Evolutionary conservation across 1,140 invertebrate genomes (phyloP), one percentile per base, ranked within the genome.

Genomic region (Stratiolaelaps scimitus): DNA sequence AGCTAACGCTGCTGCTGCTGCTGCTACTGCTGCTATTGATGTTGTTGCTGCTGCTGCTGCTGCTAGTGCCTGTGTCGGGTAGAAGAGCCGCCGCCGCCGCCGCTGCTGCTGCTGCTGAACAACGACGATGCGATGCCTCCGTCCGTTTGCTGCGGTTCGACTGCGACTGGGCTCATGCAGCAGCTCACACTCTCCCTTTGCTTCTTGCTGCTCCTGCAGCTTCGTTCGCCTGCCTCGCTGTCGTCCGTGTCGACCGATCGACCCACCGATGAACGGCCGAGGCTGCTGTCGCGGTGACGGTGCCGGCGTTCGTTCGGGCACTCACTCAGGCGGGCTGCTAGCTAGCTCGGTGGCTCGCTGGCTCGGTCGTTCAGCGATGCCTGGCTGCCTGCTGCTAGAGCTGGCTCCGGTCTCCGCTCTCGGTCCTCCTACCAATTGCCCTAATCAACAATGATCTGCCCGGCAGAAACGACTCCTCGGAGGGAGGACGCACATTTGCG

Each of bases 341-440:
- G n/a, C n/a, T n/a, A n/a, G 34, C 34, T 40, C n/a, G n/a, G n/a
- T n/a, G 34, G 34, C 34, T 40, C 5, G 34, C 34, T 40, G 34
- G 34, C 34, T 40, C 10, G 34, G 34, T 40, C 34, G 34, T 10
- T 40, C 34, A 40, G 34, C 34, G 34, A 40, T 40, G 34, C 34
- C 34, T 40, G 34, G 47, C 53, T 60, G 53, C 53, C 53, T 60
- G 53, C 34, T 34, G 53, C 26, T 60, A 10, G 34, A 40, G 34
- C 34, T 40, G 34, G 34, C 34, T 40, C 10, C 34, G 10, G 34
- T 40, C 34, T 40, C 53, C 26, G 26, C 53, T 26, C 26, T 60
- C 53, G 53, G 53, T 60, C 53, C 53, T 60, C 53, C 53, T 60
- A 60, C 53, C 53, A 60, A 60, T 60, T 60, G 53, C 53, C 53